These are phyloP conservation scores for Acestrorhynchus altus DNA, from an alignment of 2,797 vertebrate species.

Conservation along the genomic window DNA sequence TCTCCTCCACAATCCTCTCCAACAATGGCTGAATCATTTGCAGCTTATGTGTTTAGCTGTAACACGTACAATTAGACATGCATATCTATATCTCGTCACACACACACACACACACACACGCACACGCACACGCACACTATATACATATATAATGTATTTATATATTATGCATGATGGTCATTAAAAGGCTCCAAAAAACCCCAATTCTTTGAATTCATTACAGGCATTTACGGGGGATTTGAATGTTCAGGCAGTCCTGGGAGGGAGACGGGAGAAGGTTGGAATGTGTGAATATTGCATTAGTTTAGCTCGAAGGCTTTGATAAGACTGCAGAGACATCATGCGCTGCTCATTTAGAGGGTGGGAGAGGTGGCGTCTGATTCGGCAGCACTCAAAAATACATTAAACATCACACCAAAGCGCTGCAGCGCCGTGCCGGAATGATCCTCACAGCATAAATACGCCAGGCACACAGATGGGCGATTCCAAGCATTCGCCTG, in stretches of 20 bases:
- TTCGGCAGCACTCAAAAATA: background rate
- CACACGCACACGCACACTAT: too few species aligned
- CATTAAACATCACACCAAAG: background rate
- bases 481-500: background rate
- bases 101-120: too few species aligned
- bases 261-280: background rate
- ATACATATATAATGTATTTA: too few species aligned
- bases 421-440: background rate
- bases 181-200: too few species aligned
- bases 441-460: background rate
- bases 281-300: background rate
- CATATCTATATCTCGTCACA: too few species aligned
- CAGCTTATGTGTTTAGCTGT: too few species aligned
- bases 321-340: slow-evolving; percentile 1
- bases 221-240: background rate
- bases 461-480: background rate
- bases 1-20: too few species aligned
- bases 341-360: background rate
- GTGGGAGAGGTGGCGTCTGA: background rate
- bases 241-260: background rate
- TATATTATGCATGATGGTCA: too few species aligned
- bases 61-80: too few species aligned
- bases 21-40: too few species aligned
- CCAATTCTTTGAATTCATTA: background rate
- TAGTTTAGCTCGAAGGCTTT: background rate